These are phyloP conservation scores for Gulo gulo DNA, from an alignment of 2,113 vertebrate genomes.

Conservation along the genomic window DNA sequence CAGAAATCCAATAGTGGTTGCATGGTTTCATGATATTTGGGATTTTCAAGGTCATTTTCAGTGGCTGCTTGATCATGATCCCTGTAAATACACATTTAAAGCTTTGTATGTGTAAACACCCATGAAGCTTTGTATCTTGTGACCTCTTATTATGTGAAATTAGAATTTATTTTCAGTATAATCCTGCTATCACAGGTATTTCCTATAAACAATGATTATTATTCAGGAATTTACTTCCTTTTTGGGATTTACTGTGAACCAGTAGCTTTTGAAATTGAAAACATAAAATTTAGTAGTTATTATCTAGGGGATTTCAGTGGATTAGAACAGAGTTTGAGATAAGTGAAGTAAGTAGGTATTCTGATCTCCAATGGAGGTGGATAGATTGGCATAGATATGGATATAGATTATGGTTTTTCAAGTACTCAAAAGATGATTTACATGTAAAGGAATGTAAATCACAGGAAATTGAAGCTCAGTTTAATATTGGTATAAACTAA, in stretches of 20 bases:
- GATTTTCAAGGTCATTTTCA: slow-evolving; percentile 72
- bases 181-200: neutral
- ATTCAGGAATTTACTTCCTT: neutral
- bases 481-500: neutral
- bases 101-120: too few relatives aligned
- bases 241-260: neutral
- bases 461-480: neutral
- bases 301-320: neutral
- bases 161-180: neutral
- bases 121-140: neutral
- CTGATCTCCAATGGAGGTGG: neutral
- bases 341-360: neutral
- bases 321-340: neutral
- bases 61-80: slow-evolving; percentile 53
- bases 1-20: slow-evolving; percentile 77
- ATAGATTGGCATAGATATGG: neutral
- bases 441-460: neutral
- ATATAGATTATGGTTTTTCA: neutral
- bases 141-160: neutral
- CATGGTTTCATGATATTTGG: slow-evolving; percentile 62
- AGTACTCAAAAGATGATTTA: neutral
- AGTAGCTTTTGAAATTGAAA: neutral
- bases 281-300: neutral
- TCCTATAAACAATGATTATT: neutral
- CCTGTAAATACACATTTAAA: slow-evolving; percentile 14